phyloP scores from a whole-genome alignment of 2,888 invertebrate species.

The Galerucella nymphaeae region DNA sequence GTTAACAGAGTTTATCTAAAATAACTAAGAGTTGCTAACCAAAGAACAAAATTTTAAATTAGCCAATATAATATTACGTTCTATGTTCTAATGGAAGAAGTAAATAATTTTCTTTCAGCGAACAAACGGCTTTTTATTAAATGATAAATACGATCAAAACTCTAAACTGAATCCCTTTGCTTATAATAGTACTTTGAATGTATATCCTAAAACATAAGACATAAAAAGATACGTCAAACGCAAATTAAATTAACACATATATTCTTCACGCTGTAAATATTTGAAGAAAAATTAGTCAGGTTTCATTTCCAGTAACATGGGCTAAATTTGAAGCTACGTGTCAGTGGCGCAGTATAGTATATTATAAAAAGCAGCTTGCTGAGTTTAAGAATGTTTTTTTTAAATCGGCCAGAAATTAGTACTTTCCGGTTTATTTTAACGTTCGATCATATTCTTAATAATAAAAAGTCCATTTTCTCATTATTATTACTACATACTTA shows the following conservation, averaged over 20 bases:
- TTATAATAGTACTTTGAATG: constrained; percentile 4
- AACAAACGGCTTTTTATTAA: background rate
- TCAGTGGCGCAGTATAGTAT: background rate
- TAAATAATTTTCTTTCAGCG: constrained; percentile 3
- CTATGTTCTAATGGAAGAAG: background rate
- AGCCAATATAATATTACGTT: constrained; percentile 1
- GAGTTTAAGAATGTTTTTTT: no score
- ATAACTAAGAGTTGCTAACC: background rate
- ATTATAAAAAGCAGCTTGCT: no score
- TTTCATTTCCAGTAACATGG: background rate
- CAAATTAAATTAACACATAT: constrained; percentile 12
- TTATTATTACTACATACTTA: no score
- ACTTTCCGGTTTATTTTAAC: no score
- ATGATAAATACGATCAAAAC: background rate
- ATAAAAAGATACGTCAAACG: constrained; percentile 2
- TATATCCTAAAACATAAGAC: background rate
- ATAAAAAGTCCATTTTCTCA: no score
- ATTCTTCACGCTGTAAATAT: background rate
- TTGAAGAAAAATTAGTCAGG: constrained; percentile 6
- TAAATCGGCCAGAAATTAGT: no score
- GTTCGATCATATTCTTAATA: no score
- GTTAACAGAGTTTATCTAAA: background rate
- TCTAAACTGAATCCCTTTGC: background rate
- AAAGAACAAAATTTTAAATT: constrained; percentile 2
- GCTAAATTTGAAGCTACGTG: background rate